Evolutionary conservation across 2,888 invertebrate species (phyloP), one percentile per base, ranked within the genome.

Genomic region (Ectropis crepuscularia): DNA sequence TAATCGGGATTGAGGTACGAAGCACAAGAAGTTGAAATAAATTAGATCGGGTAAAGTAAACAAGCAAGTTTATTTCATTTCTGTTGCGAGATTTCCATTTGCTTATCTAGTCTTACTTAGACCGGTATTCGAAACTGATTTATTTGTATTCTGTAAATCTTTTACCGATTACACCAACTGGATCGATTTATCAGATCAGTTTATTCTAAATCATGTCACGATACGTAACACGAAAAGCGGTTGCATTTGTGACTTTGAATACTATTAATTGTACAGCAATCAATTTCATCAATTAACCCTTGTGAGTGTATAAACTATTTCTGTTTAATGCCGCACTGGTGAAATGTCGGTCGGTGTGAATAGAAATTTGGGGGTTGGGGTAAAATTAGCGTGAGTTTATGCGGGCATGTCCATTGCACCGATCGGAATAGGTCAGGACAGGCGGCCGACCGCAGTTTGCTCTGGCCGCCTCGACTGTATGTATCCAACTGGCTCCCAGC

Each of bases 381-480:
- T 86, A 84, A 87, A 88, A 89, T 90, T 87, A 86, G 84, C 83
- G 79, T 76, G 81, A 87, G 87, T 87, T 89, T 88, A 88, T 86
- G 84, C 77, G 79, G 79, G 82, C 81, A 81, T 85, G 88, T 86
- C 86, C 81, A 83, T 85, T 85, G 88, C 87, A 88, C 77, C 85
- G 85, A 85, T 85, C 80, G 78, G 83, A 86, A 74, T 84, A 82
- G 86, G 86, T 81, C 85, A 75, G 85, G 79, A 83, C 85, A 83
- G 85, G 78, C 83, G 78, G 80, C 77, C 74, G 80, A 88, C 88
- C 90, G 86, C 89, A 88, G 82, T 86, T 87, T 83, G 83, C 81
- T 79, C 78, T 80, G 69, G 81, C 83, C 84, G 78, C 87, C 83
- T 84, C 79, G 80, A 86, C 85, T 87, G 85, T 83, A 81, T 87